Conservation (phyloP, 2,888 invertebrate genomes). For the Sericinus montela region DNA sequence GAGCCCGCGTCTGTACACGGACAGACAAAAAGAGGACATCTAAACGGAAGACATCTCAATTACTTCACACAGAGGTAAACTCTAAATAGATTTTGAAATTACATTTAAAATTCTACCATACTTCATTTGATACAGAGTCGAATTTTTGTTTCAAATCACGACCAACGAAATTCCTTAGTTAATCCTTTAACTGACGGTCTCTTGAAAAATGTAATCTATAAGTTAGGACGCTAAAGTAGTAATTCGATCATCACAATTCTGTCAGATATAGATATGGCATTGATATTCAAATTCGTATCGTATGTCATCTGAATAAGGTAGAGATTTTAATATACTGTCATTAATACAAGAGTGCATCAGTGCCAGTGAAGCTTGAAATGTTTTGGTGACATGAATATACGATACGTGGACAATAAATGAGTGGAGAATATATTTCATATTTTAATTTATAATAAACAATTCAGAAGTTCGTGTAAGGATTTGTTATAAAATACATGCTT, state of each 20-base stretch:
- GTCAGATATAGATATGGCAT: constrained; percentile 17
- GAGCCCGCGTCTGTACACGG: constrained; percentile 33
- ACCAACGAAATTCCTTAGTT: constrained; percentile 38
- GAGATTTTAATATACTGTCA: constrained; percentile 26
- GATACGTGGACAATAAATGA: constrained; percentile 34
- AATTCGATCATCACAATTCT: constrained; percentile 21
- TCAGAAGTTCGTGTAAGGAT: too few species aligned
- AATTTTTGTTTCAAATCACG: constrained; percentile 22
- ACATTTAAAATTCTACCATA: constrained; percentile 33
- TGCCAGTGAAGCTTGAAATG: constrained; percentile 66
- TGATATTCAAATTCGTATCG: constrained; percentile 38
- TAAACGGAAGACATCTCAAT: constrained; percentile 68
- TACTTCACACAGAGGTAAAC: constrained; percentile 57
- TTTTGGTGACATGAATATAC: constrained; percentile 75
- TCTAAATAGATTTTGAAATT: constrained; percentile 51
- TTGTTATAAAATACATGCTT: too few species aligned
- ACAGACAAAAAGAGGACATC: constrained; percentile 53
- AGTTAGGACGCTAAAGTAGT: constrained; percentile 20
- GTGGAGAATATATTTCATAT: too few species aligned
- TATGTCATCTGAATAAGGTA: constrained; percentile 30
- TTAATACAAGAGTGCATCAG: constrained; percentile 35
- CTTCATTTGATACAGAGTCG: not conserved
- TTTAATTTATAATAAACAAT: too few species aligned
- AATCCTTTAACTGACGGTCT: constrained; percentile 30
- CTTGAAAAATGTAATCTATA: constrained; percentile 33